Conservation (phyloP, 2,888 invertebrate genomes). For the Suillia variegata region DNA sequence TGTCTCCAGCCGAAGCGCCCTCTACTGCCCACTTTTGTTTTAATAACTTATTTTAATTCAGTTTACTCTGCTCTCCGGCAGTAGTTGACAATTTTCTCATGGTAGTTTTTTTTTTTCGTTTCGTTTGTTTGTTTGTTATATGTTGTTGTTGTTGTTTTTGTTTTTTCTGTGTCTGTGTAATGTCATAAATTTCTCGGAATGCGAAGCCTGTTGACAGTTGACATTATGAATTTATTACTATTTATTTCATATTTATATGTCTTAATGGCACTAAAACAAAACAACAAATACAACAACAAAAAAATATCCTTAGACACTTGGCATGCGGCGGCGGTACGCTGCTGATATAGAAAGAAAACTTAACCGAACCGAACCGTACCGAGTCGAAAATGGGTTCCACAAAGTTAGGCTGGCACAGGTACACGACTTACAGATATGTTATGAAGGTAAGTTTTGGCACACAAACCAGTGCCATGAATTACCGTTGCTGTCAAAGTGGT, state of each 20-base stretch:
- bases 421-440: no score
- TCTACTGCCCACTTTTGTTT: slow-evolving; percentile 21
- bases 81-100: neutral
- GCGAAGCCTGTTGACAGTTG: slow-evolving; percentile 44
- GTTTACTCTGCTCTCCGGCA: slow-evolving; percentile 17
- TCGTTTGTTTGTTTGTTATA: slow-evolving; percentile 43
- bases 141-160: slow-evolving; percentile 41
- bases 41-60: slow-evolving; percentile 32
- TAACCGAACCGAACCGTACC: no score
- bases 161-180: slow-evolving; percentile 3
- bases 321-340: slow-evolving; percentile 1
- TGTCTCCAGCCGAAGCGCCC: slow-evolving; percentile 13
- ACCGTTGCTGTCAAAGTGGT: slow-evolving; percentile 48
- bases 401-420: slow-evolving; percentile 34
- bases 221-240: slow-evolving; percentile 60
- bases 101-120: no score
- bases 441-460: neutral
- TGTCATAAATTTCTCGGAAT: slow-evolving; percentile 33
- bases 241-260: slow-evolving; percentile 53
- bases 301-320: neutral
- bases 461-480: slow-evolving; percentile 40
- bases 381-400: neutral
- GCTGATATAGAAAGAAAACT: no score
- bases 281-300: no score
- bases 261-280: slow-evolving; percentile 27